Conservation (phyloP, 64 coral and sea anemone species). For the Orbicella faveolata region DNA sequence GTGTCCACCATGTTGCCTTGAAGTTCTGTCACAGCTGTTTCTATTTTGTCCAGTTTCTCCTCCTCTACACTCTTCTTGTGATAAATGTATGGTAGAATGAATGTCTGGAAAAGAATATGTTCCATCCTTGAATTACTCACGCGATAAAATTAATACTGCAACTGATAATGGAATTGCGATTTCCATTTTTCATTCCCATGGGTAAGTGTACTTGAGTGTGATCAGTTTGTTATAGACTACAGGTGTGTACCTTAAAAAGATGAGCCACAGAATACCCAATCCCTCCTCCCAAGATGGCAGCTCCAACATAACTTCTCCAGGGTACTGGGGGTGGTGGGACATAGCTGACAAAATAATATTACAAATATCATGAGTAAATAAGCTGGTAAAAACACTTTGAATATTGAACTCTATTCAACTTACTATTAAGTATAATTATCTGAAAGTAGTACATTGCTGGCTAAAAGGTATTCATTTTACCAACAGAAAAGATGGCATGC, state of each 20-base stretch:
- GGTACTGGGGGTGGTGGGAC: conserved; percentile 24
- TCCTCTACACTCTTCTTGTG: conserved; percentile 45
- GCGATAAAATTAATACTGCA: background rate
- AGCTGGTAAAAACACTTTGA: background rate
- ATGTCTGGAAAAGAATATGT: conserved; percentile 14
- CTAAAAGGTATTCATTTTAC: too few relatives aligned
- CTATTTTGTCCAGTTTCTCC: conserved; percentile 52
- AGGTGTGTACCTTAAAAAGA: conserved; percentile 71
- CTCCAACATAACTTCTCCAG: conserved; percentile 76
- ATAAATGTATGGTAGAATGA: conserved; percentile 50
- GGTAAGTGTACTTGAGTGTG: too few relatives aligned
- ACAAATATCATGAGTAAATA: background rate
- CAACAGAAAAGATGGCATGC: too few relatives aligned
- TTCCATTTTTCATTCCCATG: too few relatives aligned
- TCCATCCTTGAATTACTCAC: background rate
- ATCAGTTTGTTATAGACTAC: too few relatives aligned
- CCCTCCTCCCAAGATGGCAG: conserved; percentile 80
- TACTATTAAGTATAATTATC: too few relatives aligned
- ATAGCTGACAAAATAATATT: background rate
- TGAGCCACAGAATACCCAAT: conserved; percentile 69
- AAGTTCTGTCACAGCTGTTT: conserved; percentile 33
- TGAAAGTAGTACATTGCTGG: too few relatives aligned
- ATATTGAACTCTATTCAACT: background rate
- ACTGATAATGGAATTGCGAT: background rate
- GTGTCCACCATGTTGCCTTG: conserved; percentile 28